These are phyloP conservation scores for Nesoenas mayeri DNA, from an alignment of 2,113 vertebrate genomes.

Conservation along the genomic window DNA sequence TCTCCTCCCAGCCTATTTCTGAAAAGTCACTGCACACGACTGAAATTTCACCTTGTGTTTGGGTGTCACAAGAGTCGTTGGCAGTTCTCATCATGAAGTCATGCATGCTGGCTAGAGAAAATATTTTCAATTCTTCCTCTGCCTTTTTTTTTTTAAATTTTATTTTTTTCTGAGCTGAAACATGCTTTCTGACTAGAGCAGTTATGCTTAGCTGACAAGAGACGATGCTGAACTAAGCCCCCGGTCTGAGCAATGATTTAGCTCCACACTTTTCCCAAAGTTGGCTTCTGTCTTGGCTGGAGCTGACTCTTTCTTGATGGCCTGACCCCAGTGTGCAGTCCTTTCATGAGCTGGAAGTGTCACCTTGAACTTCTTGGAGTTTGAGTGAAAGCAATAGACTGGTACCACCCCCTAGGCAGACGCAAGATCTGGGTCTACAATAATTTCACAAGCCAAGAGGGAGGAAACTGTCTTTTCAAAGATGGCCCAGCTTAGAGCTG, in stretches of 20 bases:
- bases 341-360: background rate
- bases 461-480: background rate
- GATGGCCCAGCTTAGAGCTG: background rate
- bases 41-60: background rate
- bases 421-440: background rate
- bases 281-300: background rate
- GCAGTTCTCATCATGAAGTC: background rate
- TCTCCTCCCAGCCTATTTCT: constrained; percentile 11
- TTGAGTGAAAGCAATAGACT: background rate
- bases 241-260: background rate
- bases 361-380: background rate
- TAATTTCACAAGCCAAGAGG: background rate
- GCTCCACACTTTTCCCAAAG: background rate
- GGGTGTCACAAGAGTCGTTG: background rate
- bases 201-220: background rate
- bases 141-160: background rate
- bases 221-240: background rate
- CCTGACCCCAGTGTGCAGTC: background rate
- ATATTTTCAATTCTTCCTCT: background rate
- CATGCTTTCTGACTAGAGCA: background rate
- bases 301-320: background rate
- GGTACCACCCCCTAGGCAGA: background rate
- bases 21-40: constrained; percentile 11
- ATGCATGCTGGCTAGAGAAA: background rate
- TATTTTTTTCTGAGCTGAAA: background rate